Conservation (phyloP, 2,888 invertebrate genomes). For the Drosophila basisetae region DNA sequence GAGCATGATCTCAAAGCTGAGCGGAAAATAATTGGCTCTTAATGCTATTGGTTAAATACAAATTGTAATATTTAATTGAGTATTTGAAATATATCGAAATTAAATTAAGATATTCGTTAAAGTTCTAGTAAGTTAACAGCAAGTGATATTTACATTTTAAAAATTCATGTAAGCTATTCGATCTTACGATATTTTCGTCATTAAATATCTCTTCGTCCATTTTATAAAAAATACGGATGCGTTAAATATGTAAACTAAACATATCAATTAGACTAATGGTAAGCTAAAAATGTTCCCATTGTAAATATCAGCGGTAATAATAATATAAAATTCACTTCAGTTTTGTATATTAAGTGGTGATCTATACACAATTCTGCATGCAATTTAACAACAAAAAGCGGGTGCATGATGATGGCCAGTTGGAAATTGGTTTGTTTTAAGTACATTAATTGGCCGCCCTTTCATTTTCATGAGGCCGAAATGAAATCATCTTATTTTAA, state of each 20-base stretch:
- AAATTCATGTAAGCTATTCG: neutral
- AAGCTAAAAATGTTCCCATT: neutral
- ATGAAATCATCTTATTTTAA: constrained; percentile 37
- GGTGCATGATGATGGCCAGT: neutral
- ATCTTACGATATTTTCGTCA: neutral
- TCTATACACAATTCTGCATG: neutral
- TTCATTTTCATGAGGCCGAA: constrained; percentile 30
- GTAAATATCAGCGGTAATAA: neutral
- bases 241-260: neutral
- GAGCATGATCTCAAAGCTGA: neutral
- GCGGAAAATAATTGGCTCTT: neutral
- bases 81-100: neutral
- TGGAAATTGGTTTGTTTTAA: constrained; percentile 12
- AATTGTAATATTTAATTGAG: too few species aligned
- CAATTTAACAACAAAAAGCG: neutral
- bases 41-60: neutral
- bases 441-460: constrained; percentile 28
- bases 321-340: neutral
- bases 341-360: neutral
- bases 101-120: neutral
- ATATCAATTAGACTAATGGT: neutral
- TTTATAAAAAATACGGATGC: too few species aligned
- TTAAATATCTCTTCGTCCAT: neutral
- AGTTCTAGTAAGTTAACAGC: neutral
- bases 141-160: neutral